Evolutionary conservation across 2,888 invertebrate genomes (phyloP).

Genomic region (Pseudanteris insignis): DNA sequence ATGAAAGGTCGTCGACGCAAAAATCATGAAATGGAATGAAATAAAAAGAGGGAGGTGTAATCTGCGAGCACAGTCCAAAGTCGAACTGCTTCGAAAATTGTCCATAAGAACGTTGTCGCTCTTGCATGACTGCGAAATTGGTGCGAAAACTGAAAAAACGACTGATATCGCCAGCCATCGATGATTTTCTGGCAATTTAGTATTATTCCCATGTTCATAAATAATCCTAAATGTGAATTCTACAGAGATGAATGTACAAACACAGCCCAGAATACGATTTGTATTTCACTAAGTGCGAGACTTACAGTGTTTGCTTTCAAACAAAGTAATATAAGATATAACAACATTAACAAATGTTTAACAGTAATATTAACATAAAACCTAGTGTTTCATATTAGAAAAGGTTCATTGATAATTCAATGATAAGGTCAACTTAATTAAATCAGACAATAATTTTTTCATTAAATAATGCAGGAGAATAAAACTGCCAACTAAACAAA

Average conservation of each 20-base stretch:
- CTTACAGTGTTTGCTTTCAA: too few relatives aligned
- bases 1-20: conserved; percentile 20
- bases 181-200: conserved; percentile 13
- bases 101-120: conserved; percentile 33
- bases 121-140: conserved; percentile 26
- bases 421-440: too few relatives aligned
- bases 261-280: too few relatives aligned
- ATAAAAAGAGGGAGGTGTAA: background rate
- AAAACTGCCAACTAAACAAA: too few relatives aligned
- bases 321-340: too few relatives aligned
- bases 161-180: conserved; percentile 15
- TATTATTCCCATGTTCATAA: conserved; percentile 31
- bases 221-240: conserved; percentile 19
- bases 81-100: conserved; percentile 32
- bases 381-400: too few relatives aligned
- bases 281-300: too few relatives aligned
- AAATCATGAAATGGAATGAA: conserved; percentile 10
- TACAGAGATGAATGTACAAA: conserved; percentile 14
- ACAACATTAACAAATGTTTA: too few relatives aligned
- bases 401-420: too few relatives aligned
- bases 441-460: too few relatives aligned
- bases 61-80: conserved; percentile 25
- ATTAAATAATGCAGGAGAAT: too few relatives aligned
- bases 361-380: too few relatives aligned
- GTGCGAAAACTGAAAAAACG: conserved; percentile 21